These are phyloP conservation scores for Chrysomallon squamiferum DNA, from an alignment of 1,140 invertebrate genomes.

Conservation along the genomic window DNA sequence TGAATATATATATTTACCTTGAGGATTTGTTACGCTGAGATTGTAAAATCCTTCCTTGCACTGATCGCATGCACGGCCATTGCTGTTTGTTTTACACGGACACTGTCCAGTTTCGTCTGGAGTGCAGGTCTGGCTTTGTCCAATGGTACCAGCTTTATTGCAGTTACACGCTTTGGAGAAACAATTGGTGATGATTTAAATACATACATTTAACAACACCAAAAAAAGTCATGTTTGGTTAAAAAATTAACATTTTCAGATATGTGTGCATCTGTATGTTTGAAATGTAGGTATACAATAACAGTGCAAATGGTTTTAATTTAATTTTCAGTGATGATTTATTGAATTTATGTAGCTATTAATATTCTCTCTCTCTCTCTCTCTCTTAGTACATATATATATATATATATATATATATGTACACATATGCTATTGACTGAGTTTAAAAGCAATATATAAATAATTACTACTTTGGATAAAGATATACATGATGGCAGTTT, in stretches of 20 bases:
- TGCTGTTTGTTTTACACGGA: slow-evolving; percentile 86
- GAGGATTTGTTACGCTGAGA: slow-evolving; percentile 66
- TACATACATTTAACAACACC: too few species aligned
- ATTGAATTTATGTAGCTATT: too few species aligned
- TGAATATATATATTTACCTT: too few species aligned
- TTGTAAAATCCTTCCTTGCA: slow-evolving; percentile 92
- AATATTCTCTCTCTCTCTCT: too few species aligned
- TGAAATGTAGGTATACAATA: not conserved
- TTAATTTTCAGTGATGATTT: too few species aligned
- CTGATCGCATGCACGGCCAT: slow-evolving; percentile 89
- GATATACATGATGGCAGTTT: too few species aligned
- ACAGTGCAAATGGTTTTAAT: not conserved
- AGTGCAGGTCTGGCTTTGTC: slow-evolving; percentile 36
- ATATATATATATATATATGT: too few species aligned
- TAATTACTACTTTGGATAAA: too few species aligned
- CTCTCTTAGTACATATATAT: too few species aligned
- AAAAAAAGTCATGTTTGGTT: not conserved
- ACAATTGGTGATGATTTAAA: not conserved
- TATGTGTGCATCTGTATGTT: not conserved
- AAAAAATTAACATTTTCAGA: not conserved
- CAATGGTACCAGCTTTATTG: slow-evolving; percentile 38
- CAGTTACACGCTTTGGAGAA: slow-evolving; percentile 43
- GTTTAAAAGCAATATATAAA: too few species aligned
- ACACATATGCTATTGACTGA: too few species aligned
- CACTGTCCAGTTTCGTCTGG: slow-evolving; percentile 80